These are phyloP conservation scores for Fukomys damarensis DNA, from an alignment of 2,113 vertebrate genomes.

Conservation along the genomic window DNA sequence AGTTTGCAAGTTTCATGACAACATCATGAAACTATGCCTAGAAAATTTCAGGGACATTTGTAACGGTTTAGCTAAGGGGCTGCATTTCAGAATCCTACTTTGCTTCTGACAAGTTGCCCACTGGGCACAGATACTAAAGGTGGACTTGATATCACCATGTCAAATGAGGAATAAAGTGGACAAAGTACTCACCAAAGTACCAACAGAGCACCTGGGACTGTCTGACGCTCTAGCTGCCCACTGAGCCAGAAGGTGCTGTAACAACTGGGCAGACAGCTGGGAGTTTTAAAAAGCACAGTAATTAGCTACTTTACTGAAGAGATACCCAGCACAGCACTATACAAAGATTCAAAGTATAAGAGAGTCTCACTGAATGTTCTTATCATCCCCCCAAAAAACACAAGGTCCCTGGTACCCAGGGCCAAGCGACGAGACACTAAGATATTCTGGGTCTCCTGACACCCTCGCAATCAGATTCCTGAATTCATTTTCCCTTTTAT, in stretches of 20 bases:
- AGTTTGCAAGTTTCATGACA: background rate
- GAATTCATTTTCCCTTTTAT: background rate
- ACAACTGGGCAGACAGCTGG: constrained; percentile 82
- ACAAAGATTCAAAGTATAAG: constrained; percentile 69
- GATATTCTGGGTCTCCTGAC: background rate
- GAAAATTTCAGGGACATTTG: background rate
- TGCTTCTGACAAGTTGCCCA: background rate
- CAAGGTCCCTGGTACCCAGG: background rate
- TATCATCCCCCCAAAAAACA: background rate
- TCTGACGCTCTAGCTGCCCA: constrained; percentile 79
- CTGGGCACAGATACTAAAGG: constrained; percentile 41
- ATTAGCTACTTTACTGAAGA: constrained; percentile 74
- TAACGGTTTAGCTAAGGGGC: background rate
- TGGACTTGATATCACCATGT: background rate
- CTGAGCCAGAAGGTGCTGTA: constrained; percentile 80
- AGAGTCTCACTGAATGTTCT: background rate
- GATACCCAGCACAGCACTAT: constrained; percentile 67
- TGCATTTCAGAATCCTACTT: background rate
- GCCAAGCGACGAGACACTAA: background rate
- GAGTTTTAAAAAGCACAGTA: constrained; percentile 82
- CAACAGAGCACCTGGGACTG: constrained; percentile 81
- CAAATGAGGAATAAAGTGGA: constrained; percentile 74
- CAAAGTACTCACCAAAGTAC: constrained; percentile 81
- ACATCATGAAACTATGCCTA: background rate
- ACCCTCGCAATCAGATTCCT: background rate